Evolutionary conservation across 2,888 invertebrate species (phyloP).

Genomic region (Pammene aurita): DNA sequence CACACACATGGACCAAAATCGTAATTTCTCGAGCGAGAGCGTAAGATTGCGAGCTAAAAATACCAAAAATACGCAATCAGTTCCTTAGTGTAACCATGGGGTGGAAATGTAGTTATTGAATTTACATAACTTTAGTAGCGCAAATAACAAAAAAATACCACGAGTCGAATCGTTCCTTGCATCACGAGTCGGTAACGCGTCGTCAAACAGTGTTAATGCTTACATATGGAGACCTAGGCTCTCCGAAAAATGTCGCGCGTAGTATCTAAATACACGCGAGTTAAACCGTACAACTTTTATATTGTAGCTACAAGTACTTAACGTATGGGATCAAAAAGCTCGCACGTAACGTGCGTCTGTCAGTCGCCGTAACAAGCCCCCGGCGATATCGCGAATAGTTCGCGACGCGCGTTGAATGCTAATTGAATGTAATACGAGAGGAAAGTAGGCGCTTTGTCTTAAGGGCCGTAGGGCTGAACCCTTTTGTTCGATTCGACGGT

Average conservation of each 20-base stretch:
- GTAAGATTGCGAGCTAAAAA: no score
- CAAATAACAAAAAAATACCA: no score
- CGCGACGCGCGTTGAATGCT: constrained; percentile 28
- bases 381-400: constrained; percentile 36
- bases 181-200: no score
- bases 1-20: no score
- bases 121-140: no score
- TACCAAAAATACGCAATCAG: no score
- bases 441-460: constrained; percentile 29
- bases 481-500: no score
- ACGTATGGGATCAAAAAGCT: not conserved
- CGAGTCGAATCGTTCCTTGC: no score
- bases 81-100: no score
- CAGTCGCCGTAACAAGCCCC: constrained; percentile 32
- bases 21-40: no score
- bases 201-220: no score
- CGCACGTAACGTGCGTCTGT: constrained; percentile 17
- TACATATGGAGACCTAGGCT: not conserved
- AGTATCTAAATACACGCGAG: not conserved
- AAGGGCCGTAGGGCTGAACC: constrained; percentile 12
- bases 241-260: not conserved
- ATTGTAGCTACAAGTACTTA: not conserved
- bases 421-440: constrained; percentile 28
- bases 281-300: not conserved
- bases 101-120: no score